Conservation (phyloP, 2,888 invertebrate species). For the Cybosia mesomella region DNA sequence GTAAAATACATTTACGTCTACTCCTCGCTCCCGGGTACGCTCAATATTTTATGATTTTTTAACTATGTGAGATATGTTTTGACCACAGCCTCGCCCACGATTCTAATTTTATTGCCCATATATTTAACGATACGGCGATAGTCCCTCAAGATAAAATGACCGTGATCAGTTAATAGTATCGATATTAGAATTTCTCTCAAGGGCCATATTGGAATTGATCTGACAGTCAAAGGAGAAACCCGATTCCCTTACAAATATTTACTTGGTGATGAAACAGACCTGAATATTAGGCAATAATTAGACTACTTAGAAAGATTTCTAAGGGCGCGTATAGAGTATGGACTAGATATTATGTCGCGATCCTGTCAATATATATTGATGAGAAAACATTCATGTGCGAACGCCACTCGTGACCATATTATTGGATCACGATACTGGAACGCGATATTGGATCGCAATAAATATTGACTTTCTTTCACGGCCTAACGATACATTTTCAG, state of each 20-base stretch:
- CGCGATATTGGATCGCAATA: no score
- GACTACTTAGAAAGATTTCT: no score
- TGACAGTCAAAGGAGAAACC: conserved; percentile 26
- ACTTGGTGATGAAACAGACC: neutral
- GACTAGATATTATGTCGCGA: no score
- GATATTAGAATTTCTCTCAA: conserved; percentile 41
- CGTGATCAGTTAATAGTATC: conserved; percentile 44
- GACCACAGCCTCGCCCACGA: conserved; percentile 47
- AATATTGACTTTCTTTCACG: no score
- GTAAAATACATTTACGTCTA: conserved; percentile 37
- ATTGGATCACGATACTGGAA: no score
- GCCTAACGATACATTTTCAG: no score
- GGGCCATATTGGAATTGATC: conserved; percentile 44
- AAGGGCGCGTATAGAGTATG: no score
- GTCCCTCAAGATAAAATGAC: conserved; percentile 43
- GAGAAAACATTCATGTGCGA: no score
- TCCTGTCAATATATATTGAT: no score
- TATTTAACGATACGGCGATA: conserved; percentile 48
- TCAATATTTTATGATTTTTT: conserved; percentile 47
- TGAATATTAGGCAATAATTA: no score
- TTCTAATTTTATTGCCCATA: conserved; percentile 48
- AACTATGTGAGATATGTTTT: conserved; percentile 51
- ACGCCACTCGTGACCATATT: no score
- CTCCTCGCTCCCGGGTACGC: conserved; percentile 38
- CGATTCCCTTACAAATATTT: neutral